Evolutionary conservation across 2,888 invertebrate genomes (phyloP).

Genomic region (Sturmia bella): DNA sequence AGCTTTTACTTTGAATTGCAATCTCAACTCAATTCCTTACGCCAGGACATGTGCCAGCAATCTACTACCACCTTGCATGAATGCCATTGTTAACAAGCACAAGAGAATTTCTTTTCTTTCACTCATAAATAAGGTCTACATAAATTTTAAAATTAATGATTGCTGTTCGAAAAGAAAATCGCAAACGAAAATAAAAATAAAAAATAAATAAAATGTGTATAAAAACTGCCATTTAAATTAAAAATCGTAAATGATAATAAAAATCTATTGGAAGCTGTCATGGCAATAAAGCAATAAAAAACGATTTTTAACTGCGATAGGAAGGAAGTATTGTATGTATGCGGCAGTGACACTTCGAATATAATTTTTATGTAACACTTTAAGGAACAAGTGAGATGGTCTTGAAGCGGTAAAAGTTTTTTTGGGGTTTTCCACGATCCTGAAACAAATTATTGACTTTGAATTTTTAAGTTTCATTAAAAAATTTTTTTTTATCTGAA

Average conservation of each 20-base stretch:
- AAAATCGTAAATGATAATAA: slow-evolving; percentile 69
- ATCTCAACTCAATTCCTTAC: slow-evolving; percentile 33
- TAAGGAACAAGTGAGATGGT: background rate
- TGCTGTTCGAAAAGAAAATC: slow-evolving; percentile 55
- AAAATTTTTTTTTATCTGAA: too few species aligned
- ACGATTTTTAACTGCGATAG: slow-evolving; percentile 53
- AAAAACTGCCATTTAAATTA: slow-evolving; percentile 68
- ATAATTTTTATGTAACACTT: background rate
- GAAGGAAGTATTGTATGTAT: slow-evolving; percentile 1
- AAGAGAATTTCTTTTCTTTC: slow-evolving; percentile 1
- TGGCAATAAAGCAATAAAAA: slow-evolving; percentile 64
- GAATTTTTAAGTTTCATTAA: too few species aligned
- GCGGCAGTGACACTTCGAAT: background rate
- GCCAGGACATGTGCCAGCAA: slow-evolving; percentile 41
- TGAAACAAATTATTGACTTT: too few species aligned
- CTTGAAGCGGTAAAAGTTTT: background rate
- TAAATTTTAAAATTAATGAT: slow-evolving; percentile 65
- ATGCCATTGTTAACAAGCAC: slow-evolving; percentile 37
- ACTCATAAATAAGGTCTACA: slow-evolving; percentile 60
- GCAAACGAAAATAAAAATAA: slow-evolving; percentile 57
- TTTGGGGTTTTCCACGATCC: too few species aligned
- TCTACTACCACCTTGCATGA: slow-evolving; percentile 52
- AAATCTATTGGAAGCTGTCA: slow-evolving; percentile 67
- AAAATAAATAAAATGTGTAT: slow-evolving; percentile 52
- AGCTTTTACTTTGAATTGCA: slow-evolving; percentile 57